A percentile compares a stretch with the other conserved stretches of the same genome.
These are phyloP conservation scores for Psylliodes chrysocephalus DNA, from an alignment of 2,888 invertebrate genomes.

Conservation along the genomic window DNA sequence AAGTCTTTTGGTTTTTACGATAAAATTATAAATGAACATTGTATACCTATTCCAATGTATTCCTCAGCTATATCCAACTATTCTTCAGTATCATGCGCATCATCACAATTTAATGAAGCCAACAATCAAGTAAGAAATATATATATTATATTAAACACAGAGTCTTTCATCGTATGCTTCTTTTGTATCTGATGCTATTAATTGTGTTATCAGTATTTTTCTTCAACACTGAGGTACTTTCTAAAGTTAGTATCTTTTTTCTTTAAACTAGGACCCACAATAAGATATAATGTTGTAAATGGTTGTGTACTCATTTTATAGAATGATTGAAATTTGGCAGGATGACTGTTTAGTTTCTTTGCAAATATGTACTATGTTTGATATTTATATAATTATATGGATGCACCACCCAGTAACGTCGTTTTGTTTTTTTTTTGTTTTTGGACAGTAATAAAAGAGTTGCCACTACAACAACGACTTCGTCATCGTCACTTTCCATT, in stretches of 20 bases:
- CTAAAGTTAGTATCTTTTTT: slow-evolving; percentile 12
- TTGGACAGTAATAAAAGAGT: slow-evolving; percentile 10
- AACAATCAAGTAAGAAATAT: slow-evolving; percentile 24
- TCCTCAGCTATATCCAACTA: slow-evolving; percentile 13
- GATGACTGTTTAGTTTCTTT: slow-evolving; percentile 3
- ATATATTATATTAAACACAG: slow-evolving; percentile 17
- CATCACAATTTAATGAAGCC: slow-evolving; percentile 8
- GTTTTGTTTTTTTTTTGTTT: slow-evolving; percentile 18
- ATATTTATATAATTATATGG: slow-evolving; percentile 14
- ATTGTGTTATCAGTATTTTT: neutral
- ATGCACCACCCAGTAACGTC: slow-evolving; percentile 21
- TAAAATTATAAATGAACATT: slow-evolving; percentile 34
- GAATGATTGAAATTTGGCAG: slow-evolving; percentile 17
- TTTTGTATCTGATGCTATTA: slow-evolving; percentile 16
- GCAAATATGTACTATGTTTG: slow-evolving; percentile 20
- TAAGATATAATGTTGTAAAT: slow-evolving; percentile 24
- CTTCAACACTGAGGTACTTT: slow-evolving; percentile 14
- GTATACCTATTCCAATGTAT: too few relatives aligned
- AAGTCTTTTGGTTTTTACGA: slow-evolving; percentile 32
- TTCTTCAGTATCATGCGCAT: slow-evolving; percentile 16
- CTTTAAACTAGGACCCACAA: slow-evolving; percentile 19
- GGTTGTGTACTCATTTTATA: slow-evolving; percentile 20
- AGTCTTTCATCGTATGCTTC: slow-evolving; percentile 20
- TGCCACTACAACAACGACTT: slow-evolving; percentile 13
- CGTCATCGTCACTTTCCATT: slow-evolving; percentile 24